Base-by-base conservation (phyloP, 92 coral and sea anemone genomes). In the Bergia puertoricense region DNA sequence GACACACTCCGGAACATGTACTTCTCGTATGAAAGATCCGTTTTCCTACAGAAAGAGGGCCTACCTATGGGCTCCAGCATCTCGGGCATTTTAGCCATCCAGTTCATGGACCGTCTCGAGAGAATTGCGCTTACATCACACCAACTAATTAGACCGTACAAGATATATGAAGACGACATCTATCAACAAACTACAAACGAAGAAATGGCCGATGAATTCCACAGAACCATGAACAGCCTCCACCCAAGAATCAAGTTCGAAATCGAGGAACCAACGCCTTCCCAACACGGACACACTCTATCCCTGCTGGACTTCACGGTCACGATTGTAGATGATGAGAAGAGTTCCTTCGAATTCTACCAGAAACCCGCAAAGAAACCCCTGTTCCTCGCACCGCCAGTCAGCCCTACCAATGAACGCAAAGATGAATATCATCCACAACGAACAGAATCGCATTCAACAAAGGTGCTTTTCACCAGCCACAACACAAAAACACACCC, bases 41-140 rank as follows among this genome's bases (percentile, higher is more conserved):
- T 88, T n/a, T 68, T 78, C 50, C 86, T 80, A 50, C 85, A 85
- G 48, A 86, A 38, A 37, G 76, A 79, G n/a, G 92, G 92, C 6
- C 65, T 90, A 56, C 93, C 90, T 39, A 90, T 81, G 93, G 88
- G 88, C 6, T 90, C 87, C 46, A 87, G 90, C 86, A 38, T 82
- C 37, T 87, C 88, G 30, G 90, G 90, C 0, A 81, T 81, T 51
- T 74, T 90, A 20, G 93, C 93, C 23, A 86, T 90, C 20, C 48
- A 86, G 54, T 90, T 90, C 82, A 90, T 86, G 92, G 90, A 79
- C 44, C 87, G 68, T 22, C 67, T 86, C 15, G 88, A 90, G n/a
- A 67, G 62, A 36, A 80, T 23, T 15, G 75, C 92, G 8, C 56
- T 72, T 15, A 78, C 42, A 10, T 71, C 81, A 77, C 67, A 57